Evolutionary conservation across 2,797 vertebrate species (phyloP).

Genomic region (Siniperca scherzeri): DNA sequence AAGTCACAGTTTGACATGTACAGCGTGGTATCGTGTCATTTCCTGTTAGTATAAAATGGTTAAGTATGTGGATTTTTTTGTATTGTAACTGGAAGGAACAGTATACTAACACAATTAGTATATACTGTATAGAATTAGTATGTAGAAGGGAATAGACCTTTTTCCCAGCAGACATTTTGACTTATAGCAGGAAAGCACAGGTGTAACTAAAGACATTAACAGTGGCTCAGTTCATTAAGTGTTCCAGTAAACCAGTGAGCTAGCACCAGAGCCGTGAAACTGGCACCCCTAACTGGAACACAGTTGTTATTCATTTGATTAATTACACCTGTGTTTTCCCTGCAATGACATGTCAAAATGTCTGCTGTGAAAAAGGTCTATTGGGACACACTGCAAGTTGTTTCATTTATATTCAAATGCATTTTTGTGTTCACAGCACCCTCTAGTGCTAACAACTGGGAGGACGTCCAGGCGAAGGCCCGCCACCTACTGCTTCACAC

Average conservation of each 20-base stretch:
- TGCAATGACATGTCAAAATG: neutral
- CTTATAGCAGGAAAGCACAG: neutral
- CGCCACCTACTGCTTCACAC: conserved; percentile 92
- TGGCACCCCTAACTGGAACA: too few species aligned
- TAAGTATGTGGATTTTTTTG: neutral
- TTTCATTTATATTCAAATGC: neutral
- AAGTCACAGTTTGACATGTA: neutral
- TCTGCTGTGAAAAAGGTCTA: neutral
- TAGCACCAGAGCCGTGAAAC: neutral
- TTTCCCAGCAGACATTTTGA: neutral
- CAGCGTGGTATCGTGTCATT: neutral
- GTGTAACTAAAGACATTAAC: neutral
- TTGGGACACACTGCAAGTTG: neutral
- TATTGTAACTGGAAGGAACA: neutral
- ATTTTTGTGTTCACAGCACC: conserved; percentile 85
- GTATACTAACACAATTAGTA: neutral
- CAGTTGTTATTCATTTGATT: neutral
- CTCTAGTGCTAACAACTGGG: conserved; percentile 91
- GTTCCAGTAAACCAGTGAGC: neutral
- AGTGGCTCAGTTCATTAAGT: neutral
- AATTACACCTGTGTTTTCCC: neutral
- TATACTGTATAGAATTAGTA: neutral
- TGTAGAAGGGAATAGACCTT: neutral
- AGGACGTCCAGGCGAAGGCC: conserved; percentile 93
- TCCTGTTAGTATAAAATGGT: neutral